These are phyloP conservation scores for Cichladusa arquata DNA, from an alignment of 2,113 vertebrate genomes.

Conservation along the genomic window DNA sequence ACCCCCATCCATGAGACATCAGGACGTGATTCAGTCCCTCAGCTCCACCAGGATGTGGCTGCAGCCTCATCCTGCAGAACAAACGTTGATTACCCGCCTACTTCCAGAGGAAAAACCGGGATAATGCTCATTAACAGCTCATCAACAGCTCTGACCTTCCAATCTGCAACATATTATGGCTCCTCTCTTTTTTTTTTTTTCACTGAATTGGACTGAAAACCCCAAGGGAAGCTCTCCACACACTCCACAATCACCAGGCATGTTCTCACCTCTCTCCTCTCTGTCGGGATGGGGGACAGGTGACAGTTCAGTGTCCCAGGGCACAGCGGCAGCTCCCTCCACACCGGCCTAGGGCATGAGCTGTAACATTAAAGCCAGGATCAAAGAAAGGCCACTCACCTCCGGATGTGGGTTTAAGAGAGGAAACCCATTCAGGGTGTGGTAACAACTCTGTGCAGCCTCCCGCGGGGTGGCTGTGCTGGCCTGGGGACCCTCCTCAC, in stretches of 20 bases:
- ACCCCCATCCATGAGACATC: neutral
- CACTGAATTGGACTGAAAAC: rapidly evolving
- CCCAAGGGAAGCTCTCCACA: rapidly evolving
- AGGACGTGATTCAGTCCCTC: neutral
- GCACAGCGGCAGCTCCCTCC: neutral
- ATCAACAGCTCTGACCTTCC: neutral
- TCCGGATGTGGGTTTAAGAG: neutral
- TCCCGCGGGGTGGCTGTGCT: neutral
- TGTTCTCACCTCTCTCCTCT: neutral
- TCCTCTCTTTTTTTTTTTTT: neutral
- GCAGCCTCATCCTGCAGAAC: neutral
- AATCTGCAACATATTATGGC: neutral
- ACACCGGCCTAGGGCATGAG: rapidly evolving
- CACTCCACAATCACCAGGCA: rapidly evolving
- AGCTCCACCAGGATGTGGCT: neutral
- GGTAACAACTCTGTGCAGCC: neutral
- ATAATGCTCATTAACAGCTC: neutral
- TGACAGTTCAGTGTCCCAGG: neutral
- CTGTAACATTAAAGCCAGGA: neutral
- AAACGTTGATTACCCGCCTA: neutral
- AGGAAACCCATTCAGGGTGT: neutral
- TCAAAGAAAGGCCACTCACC: neutral
- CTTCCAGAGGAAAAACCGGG: neutral
- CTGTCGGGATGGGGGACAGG: neutral
- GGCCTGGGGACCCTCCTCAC: rapidly evolving